A percentile compares a stretch with the other conserved stretches of the same genome.
Conservation (phyloP, 2,888 invertebrate genomes). For the Glyphotaelius pellucidus region DNA sequence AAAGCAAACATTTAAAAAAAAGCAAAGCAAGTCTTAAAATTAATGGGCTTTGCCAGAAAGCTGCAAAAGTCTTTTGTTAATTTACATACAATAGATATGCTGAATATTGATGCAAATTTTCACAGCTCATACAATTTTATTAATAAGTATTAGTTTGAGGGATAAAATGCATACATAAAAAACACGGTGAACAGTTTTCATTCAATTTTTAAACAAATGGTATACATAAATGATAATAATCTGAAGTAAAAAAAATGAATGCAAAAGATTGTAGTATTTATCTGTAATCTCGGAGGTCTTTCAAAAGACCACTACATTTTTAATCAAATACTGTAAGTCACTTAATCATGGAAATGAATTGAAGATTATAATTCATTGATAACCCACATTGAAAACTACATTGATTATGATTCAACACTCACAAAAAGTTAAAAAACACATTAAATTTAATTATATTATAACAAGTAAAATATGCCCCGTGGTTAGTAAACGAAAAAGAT, state of each 20-base stretch:
- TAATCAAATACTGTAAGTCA: not conserved
- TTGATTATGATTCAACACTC: not conserved
- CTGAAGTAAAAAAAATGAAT: not conserved
- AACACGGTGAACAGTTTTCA: not conserved
- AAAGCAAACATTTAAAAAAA: slow-evolving; percentile 62
- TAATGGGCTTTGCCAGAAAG: slow-evolving; percentile 45
- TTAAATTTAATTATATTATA: not conserved
- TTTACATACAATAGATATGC: slow-evolving; percentile 5
- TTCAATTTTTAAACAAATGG: not conserved
- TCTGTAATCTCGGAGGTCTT: not conserved
- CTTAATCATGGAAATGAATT: not conserved
- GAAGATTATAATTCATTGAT: not conserved
- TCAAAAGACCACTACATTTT: not conserved
- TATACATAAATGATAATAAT: not conserved
- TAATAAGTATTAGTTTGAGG: slow-evolving; percentile 7
- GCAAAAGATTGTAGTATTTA: not conserved
- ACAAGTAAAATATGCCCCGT: not conserved
- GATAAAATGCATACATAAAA: not conserved
- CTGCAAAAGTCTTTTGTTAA: not conserved
- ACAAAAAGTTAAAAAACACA: not conserved
- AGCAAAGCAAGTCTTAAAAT: slow-evolving; percentile 60
- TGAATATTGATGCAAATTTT: slow-evolving; percentile 20
- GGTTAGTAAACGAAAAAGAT: not conserved
- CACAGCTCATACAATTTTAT: slow-evolving; percentile 20
- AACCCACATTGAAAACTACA: not conserved